Evolutionary conservation across 2,888 invertebrate species (phyloP).

Genomic region (Apotomis capreana): DNA sequence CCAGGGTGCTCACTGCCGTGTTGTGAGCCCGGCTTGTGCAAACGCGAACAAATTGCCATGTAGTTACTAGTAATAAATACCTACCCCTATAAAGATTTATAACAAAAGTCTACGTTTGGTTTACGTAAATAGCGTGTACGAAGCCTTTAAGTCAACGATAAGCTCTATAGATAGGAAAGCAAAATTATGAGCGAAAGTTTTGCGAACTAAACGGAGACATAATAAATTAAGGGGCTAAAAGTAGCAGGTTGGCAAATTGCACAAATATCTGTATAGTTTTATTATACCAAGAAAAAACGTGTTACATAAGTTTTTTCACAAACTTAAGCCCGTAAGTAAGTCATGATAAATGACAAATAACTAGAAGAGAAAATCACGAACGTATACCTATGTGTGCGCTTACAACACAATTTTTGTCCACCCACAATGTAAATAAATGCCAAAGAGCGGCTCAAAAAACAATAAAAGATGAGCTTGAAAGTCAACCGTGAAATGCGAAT

Average conservation of each 20-base stretch:
- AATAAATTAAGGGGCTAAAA: not conserved
- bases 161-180: constrained; percentile 6
- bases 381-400: too few relatives aligned
- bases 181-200: constrained; percentile 17
- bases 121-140: constrained; percentile 6
- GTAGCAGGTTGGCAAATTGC: not conserved
- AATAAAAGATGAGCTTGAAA: constrained; percentile 30
- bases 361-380: too few relatives aligned
- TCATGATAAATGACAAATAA: too few relatives aligned
- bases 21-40: too few relatives aligned
- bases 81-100: too few relatives aligned
- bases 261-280: not conserved
- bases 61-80: too few relatives aligned
- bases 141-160: constrained; percentile 16
- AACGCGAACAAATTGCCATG: too few relatives aligned
- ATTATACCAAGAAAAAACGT: not conserved
- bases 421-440: constrained; percentile 25
- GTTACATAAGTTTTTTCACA: not conserved
- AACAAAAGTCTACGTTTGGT: constrained; percentile 6
- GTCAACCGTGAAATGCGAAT: constrained; percentile 40
- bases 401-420: not conserved
- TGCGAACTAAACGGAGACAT: not conserved
- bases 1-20: too few relatives aligned
- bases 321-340: not conserved
- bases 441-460: constrained; percentile 32